Conservation (phyloP, 2,797 vertebrate genomes). For the Pempheris klunzingeri region DNA sequence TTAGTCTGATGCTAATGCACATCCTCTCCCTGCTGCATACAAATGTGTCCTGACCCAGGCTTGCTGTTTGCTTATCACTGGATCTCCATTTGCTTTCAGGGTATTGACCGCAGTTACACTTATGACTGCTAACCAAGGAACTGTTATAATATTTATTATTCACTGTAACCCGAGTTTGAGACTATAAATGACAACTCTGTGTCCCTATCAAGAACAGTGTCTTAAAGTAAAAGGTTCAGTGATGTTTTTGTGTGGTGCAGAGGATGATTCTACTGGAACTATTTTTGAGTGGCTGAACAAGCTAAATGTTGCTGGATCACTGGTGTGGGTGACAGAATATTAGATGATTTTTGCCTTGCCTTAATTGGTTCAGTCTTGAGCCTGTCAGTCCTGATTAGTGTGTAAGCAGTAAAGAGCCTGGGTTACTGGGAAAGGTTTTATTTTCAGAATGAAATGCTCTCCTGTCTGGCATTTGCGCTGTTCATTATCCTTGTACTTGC, state of each 20-base stretch:
- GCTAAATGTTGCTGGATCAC: constrained; percentile 77
- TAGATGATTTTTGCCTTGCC: constrained; percentile 80
- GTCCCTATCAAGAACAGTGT: constrained; percentile 24
- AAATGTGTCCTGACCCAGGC: constrained; percentile 83
- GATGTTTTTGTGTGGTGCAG: constrained; percentile 40
- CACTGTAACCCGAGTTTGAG: constrained; percentile 23
- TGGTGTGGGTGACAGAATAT: constrained; percentile 84
- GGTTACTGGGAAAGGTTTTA: constrained; percentile 66
- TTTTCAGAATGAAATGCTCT: constrained; percentile 75
- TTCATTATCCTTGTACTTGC: constrained; percentile 61
- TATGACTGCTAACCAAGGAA: constrained; percentile 54
- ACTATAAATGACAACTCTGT: constrained; percentile 41
- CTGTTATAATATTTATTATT: constrained; percentile 43
- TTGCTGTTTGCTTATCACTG: constrained; percentile 78
- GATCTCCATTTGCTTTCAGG: constrained; percentile 74
- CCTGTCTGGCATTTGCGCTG: constrained; percentile 57
- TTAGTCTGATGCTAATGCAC: constrained; percentile 88
- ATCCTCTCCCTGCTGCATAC: constrained; percentile 85
- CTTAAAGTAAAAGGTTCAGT: constrained; percentile 42
- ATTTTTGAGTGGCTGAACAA: constrained; percentile 70
- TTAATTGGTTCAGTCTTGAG: constrained; percentile 87
- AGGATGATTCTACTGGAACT: constrained; percentile 50
- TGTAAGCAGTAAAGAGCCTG: constrained; percentile 69
- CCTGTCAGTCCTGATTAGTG: constrained; percentile 85
- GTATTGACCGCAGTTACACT: constrained; percentile 73